These are phyloP conservation scores for Pocillopora damicornis DNA, from an alignment of 64 coral and sea anemone species.

Conservation along the genomic window DNA sequence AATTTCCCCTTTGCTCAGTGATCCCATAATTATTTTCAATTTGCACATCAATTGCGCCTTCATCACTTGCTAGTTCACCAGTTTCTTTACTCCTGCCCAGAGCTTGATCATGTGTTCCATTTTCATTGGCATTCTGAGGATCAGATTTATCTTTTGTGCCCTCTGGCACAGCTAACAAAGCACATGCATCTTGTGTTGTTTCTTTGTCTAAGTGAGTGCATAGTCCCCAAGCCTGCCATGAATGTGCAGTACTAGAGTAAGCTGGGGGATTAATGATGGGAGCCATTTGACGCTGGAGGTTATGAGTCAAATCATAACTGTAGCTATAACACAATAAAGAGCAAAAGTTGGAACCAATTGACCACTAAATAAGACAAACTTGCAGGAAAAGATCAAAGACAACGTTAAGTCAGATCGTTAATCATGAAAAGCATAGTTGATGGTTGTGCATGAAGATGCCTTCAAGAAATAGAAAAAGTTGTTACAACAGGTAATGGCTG, in stretches of 20 bases:
- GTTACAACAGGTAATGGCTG: too few species aligned
- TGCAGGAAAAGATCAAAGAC: background rate
- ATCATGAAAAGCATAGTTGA: background rate
- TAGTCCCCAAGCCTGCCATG: slow-evolving; percentile 11
- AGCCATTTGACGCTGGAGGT: slow-evolving; percentile 73
- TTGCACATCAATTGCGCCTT: background rate
- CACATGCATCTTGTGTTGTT: background rate
- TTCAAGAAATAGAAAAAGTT: too few species aligned
- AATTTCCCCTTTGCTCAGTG: background rate
- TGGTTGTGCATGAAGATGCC: too few species aligned
- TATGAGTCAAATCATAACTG: slow-evolving; percentile 89
- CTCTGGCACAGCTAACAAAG: background rate
- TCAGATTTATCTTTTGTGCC: background rate
- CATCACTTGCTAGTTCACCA: background rate
- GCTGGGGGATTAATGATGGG: slow-evolving; percentile 31
- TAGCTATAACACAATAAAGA: slow-evolving; percentile 52
- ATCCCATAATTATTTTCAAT: background rate
- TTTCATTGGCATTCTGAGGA: background rate
- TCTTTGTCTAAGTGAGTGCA: slow-evolving; percentile 30
- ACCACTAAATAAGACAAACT: background rate
- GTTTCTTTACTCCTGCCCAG: background rate
- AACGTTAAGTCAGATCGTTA: too few species aligned
- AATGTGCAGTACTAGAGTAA: background rate
- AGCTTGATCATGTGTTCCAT: slow-evolving; percentile 20
- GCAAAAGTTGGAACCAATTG: background rate